Base-by-base conservation (phyloP, 30 jellyfish, hydroid and myxozoan species). In the Chrysaora quinquecirrha region DNA sequence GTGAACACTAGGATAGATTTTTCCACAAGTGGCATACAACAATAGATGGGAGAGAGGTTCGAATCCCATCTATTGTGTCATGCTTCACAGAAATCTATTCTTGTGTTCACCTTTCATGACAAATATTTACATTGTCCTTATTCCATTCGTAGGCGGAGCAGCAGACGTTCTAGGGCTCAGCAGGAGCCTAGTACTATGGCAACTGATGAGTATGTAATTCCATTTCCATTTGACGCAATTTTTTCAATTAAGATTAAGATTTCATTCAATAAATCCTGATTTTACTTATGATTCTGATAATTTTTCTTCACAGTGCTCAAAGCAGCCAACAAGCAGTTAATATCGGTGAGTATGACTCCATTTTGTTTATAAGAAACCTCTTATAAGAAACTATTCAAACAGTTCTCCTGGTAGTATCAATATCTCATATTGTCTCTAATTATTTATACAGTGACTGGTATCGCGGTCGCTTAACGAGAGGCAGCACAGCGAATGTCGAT, bases 131-230 rank as follows among this genome's bases (percentile, higher is more conserved):
- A n/a, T n/a, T n/a, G n/a, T n/a, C n/a, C n/a, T n/a, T n/a, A n/a
- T n/a, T n/a, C n/a, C n/a, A n/a, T n/a, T n/a, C n/a, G n/a, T n/a
- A 72, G 89, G 34, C 81, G 96, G 64, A 72, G 93, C 69, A 78
- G 96, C 87, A 71, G 96, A 33, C 86, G 89, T 33, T 85, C 96
- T 71, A 78, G 96, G 93, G 96, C 96, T 48, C 93, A 60, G 75
- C 91, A 78, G 74, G 96, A 71, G 87, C 93, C 96, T 60, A 20
- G 87, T 23, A 65, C 29, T 30, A 88, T 88, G 96, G 93, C 93
- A 75, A 71, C 96, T 30, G 86, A 78, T 29, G 95, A 85, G 95
- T 85, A 65, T 64, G 95, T 85, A 0, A 9, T 69, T 1, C 0
- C 23, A 1, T 30, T 0, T 1, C 14, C 64, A 7, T 46, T 35